Evolutionary conservation across 2,888 invertebrate genomes (phyloP).

Genomic region (Rhagophthalmus giganteus): DNA sequence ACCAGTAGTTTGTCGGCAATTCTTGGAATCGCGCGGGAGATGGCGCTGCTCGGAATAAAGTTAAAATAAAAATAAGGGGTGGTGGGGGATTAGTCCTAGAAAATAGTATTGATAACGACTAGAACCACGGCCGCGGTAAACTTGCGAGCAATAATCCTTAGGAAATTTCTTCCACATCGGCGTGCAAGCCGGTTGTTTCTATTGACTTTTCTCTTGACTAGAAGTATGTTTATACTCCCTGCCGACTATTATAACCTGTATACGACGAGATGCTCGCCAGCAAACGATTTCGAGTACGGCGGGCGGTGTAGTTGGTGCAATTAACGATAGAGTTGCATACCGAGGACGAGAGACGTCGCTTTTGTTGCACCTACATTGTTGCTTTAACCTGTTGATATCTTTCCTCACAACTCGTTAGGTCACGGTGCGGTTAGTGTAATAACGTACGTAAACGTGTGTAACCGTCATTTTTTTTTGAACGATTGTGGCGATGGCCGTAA

Average conservation of each 20-base stretch:
- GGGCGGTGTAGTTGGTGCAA: background rate
- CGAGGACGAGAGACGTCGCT: constrained; percentile 21
- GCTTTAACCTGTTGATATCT: constrained; percentile 20
- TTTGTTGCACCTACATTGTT: constrained; percentile 15
- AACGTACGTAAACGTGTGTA: too few relatives aligned
- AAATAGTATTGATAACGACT: constrained; percentile 11
- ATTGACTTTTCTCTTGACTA: constrained; percentile 25
- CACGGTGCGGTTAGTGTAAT: too few relatives aligned
- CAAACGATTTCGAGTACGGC: background rate
- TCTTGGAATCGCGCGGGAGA: background rate
- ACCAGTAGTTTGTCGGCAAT: background rate
- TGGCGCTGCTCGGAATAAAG: constrained; percentile 1
- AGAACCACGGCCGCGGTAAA: background rate
- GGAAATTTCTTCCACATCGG: constrained; percentile 19
- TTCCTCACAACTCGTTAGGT: constrained; percentile 4
- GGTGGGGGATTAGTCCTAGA: constrained; percentile 1
- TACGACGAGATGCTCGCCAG: constrained; percentile 1
- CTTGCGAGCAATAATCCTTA: constrained; percentile 3
- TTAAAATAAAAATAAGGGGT: background rate
- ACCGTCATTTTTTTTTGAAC: too few relatives aligned
- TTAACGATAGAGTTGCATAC: constrained; percentile 13
- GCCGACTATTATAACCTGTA: constrained; percentile 3
- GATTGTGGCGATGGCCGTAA: too few relatives aligned
- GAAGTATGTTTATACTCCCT: constrained; percentile 19
- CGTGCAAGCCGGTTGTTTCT: too few relatives aligned